A percentile compares a stretch with the other conserved stretches of the same genome.
Conservation (phyloP, 1,140 invertebrate genomes). For the Drosophila busckii region DNA sequence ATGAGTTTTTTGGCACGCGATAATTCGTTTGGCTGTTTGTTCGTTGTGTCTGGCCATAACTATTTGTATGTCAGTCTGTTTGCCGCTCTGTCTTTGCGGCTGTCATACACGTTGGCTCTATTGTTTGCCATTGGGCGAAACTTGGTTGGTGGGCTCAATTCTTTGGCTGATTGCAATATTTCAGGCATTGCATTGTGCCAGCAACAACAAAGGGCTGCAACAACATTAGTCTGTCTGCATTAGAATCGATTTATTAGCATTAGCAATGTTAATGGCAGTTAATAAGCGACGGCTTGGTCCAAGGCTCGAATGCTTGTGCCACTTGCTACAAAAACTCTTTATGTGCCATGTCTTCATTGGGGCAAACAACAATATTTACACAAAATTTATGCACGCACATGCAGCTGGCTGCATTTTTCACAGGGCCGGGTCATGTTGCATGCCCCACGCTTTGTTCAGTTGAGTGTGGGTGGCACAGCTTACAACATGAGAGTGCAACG, state of each 20-base stretch:
- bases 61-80: constrained; percentile 22
- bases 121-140: no score
- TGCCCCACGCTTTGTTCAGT: constrained; percentile 37
- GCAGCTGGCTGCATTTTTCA: constrained; percentile 55
- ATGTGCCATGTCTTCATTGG: constrained; percentile 45
- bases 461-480: constrained; percentile 21
- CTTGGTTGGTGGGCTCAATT: no score
- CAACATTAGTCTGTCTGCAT: constrained; percentile 38
- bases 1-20: constrained; percentile 65
- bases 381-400: constrained; percentile 54
- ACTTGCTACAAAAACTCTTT: constrained; percentile 20
- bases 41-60: constrained; percentile 1
- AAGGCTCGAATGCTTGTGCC: no score
- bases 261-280: not conserved
- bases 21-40: constrained; percentile 57
- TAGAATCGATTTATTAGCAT: constrained; percentile 31
- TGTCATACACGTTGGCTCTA: constrained; percentile 39
- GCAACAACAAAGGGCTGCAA: constrained; percentile 49
- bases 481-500: constrained; percentile 31
- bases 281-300: no score
- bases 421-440: constrained; percentile 33
- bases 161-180: constrained; percentile 27
- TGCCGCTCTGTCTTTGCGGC: constrained; percentile 23
- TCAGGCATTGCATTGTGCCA: constrained; percentile 32
- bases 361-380: constrained; percentile 21